Conservation (phyloP, 2,113 vertebrate species). For the Proterorhinus semilunaris region DNA sequence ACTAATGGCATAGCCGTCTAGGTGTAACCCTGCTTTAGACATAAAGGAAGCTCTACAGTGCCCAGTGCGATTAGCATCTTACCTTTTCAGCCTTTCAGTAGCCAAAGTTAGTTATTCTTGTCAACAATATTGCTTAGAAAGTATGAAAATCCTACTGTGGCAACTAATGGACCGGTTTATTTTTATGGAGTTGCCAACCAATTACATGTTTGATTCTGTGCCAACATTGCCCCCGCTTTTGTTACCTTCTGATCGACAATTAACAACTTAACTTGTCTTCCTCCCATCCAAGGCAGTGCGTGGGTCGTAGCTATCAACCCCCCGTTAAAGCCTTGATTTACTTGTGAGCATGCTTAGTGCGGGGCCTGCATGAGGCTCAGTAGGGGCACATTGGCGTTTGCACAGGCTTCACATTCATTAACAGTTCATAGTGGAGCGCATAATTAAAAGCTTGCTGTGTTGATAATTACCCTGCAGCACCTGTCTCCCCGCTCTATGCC, state of each 20-base stretch:
- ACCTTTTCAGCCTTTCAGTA: neutral
- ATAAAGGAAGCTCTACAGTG: neutral
- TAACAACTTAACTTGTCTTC: constrained; percentile 5
- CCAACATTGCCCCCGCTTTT: constrained; percentile 28
- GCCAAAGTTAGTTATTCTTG: neutral
- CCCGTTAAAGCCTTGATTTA: constrained; percentile 21
- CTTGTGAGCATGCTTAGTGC: neutral
- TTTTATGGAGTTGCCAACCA: neutral
- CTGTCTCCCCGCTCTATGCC: constrained; percentile 52
- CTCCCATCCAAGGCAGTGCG: constrained; percentile 11
- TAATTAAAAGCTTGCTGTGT: constrained; percentile 77
- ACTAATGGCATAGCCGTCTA: neutral
- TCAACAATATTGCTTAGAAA: no score
- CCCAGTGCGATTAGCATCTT: neutral
- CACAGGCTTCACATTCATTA: constrained; percentile 68
- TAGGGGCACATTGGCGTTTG: constrained; percentile 48
- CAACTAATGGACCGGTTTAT: neutral
- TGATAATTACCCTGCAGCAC: constrained; percentile 71
- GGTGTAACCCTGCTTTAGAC: neutral
- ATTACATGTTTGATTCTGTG: neutral
- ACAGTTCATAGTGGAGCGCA: constrained; percentile 65
- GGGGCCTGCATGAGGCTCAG: constrained; percentile 37
- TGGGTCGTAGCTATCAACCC: constrained; percentile 13
- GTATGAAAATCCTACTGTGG: neutral
- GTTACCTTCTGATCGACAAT: constrained; percentile 14